Base-by-base conservation (phyloP, 1,140 invertebrate species). In the Diuraphis noxia region DNA sequence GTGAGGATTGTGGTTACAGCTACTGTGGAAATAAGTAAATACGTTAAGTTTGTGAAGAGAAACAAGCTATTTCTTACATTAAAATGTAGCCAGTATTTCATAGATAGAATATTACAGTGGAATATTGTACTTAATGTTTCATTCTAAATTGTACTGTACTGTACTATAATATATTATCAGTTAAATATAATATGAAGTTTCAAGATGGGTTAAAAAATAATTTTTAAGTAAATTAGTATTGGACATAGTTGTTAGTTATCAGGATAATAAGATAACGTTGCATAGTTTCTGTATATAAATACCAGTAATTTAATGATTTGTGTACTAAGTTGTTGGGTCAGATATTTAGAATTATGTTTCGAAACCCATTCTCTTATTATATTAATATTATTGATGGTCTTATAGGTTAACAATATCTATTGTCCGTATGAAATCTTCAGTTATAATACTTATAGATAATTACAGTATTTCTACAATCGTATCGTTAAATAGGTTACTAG, bases 291-390 rank as follows among this genome's bases (percentile, higher is more conserved):
- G 1, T 38, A 52, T 52, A 8, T 19, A 86, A 86, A 36, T 52
- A 10, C 43, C 21, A 49, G 30, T 86, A 52, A 86, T 86, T 86
- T 52, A 34, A 52, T 52, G 85, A 86, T 86, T 86, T 52, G 23
- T 86, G 6, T 38, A 46, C 46, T 85, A 52, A 38, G 19, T 86
- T 38, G 21, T 7, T 4, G 8, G 40, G 19, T 21, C 43, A 1
- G 2, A 86, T 23, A 38, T 40, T 7, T 41, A 41, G 30, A 82
- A 82, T 82, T 41, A 41, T 82, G 9, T 82, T 30, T 30, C 25
- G 19, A 82, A 41, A 10, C 23, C 13, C 5, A n/a, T 40, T 38
- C 0, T 49, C 40, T 36, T 46, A 25, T 86, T 52, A 46, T 86
- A 86, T 38, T 25, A 49, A 46, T 46, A 49, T 46, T 46, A 49